Evolutionary conservation across 1,140 invertebrate genomes (phyloP).

Genomic region (Ectropis grisescens): DNA sequence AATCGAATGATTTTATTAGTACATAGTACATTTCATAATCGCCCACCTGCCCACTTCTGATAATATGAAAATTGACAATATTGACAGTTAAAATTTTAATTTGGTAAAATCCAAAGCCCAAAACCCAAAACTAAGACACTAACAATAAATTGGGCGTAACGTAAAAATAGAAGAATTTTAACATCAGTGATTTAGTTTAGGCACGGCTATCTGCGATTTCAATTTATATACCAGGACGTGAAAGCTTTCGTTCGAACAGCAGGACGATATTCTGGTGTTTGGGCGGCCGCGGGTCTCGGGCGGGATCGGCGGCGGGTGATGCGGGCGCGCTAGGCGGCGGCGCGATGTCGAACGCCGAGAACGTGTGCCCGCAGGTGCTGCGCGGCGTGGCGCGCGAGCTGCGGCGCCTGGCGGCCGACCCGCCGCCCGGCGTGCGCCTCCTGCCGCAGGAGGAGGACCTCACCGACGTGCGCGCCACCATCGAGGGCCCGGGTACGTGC

Average conservation of each 20-base stretch:
- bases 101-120: too few relatives aligned
- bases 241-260: background rate
- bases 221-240: background rate
- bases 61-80: too few relatives aligned
- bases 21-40: too few relatives aligned
- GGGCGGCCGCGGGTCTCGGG: too few relatives aligned
- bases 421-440: constrained; percentile 45
- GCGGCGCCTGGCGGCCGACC: constrained; percentile 35
- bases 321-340: background rate
- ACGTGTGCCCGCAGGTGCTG: constrained; percentile 50
- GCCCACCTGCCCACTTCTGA: too few relatives aligned
- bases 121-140: too few relatives aligned
- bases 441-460: constrained; percentile 46
- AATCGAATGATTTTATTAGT: too few relatives aligned
- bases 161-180: too few relatives aligned
- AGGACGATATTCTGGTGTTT: constrained; percentile 4
- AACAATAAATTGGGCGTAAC: too few relatives aligned
- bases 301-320: constrained; percentile 2
- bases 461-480: constrained; percentile 41
- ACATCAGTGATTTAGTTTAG: background rate
- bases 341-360: constrained; percentile 56
- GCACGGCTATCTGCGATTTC: background rate
- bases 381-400: constrained; percentile 41
- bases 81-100: too few relatives aligned
- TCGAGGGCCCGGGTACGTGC: constrained; percentile 50